These are phyloP conservation scores for Monopterus albus DNA, from an alignment of 2,113 vertebrate species.

Conservation along the genomic window DNA sequence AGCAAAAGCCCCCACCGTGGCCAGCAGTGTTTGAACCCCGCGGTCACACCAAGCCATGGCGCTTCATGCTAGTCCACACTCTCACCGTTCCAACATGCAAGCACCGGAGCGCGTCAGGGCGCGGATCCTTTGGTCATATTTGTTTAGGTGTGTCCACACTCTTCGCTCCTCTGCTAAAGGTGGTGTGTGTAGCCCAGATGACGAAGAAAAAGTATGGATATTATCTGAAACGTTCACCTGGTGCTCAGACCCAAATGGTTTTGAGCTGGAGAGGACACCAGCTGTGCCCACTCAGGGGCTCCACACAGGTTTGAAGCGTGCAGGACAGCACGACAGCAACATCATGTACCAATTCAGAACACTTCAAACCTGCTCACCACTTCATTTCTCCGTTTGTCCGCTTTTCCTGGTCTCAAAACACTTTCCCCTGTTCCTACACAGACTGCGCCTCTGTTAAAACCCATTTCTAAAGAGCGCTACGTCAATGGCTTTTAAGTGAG, in stretches of 20 bases:
- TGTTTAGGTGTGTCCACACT: conserved; percentile 14
- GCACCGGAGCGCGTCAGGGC: conserved; percentile 61
- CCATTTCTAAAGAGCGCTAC: conserved; percentile 35
- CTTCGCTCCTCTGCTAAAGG: conserved; percentile 16
- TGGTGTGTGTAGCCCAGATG: background rate
- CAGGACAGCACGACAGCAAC: conserved; percentile 10
- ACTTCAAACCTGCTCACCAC: conserved; percentile 24
- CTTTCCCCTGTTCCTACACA: conserved; percentile 52
- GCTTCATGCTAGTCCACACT: conserved; percentile 86
- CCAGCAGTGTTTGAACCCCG: conserved; percentile 95
- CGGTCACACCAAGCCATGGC: conserved; percentile 90
- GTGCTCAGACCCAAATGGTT: conserved; percentile 52
- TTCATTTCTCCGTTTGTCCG: background rate
- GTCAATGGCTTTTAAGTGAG: conserved; percentile 62
- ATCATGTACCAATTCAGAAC: conserved; percentile 8
- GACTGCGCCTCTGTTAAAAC: conserved; percentile 46
- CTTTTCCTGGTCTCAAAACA: conserved; percentile 30
- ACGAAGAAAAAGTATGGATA: background rate
- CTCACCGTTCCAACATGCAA: conserved; percentile 52
- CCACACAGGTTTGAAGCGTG: conserved; percentile 39
- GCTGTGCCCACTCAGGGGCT: conserved; percentile 48
- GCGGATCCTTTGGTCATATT: conserved; percentile 56
- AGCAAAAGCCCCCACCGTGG: conserved; percentile 94
- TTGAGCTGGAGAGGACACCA: conserved; percentile 33
- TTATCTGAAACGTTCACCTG: conserved; percentile 43